phyloP scores from a whole-genome alignment of 2,797 vertebrate species.

The Setipinna tenuifilis region DNA sequence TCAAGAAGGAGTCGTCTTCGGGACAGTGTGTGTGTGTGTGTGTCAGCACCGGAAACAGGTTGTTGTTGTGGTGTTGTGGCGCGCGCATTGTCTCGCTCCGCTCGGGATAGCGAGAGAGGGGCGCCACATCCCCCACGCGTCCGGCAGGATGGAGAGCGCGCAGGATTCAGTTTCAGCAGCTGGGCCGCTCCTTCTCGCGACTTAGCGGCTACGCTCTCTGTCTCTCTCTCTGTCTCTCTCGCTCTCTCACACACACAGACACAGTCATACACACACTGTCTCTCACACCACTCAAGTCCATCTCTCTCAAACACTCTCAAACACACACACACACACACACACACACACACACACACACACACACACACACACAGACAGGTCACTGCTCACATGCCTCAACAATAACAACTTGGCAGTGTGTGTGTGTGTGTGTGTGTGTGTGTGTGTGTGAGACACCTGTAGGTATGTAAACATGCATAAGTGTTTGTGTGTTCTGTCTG shows the following conservation, averaged over 20 bases:
- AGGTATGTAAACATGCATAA: constrained; percentile 1
- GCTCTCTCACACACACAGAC: too few species aligned
- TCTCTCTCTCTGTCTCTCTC: too few species aligned
- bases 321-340: too few species aligned
- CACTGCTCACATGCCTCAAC: background rate
- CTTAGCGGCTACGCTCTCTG: too few species aligned
- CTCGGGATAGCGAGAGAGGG: background rate
- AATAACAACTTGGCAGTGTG: background rate
- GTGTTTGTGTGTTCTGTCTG: too few species aligned
- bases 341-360: too few species aligned
- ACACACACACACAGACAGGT: background rate
- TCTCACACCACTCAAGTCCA: too few species aligned
- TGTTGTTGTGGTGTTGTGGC: background rate
- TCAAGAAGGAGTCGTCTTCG: background rate
- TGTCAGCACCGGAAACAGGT: background rate
- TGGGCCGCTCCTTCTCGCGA: background rate
- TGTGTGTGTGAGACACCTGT: constrained; percentile 11
- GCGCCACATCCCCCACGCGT: constrained; percentile 1
- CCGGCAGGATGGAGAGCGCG: background rate
- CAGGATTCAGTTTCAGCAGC: background rate
- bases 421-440: background rate
- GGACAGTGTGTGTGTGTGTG: too few species aligned
- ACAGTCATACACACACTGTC: too few species aligned
- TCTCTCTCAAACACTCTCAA: too few species aligned
- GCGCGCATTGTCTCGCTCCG: background rate